phyloP scores from a whole-genome alignment of 2,888 invertebrate genomes.

The Cephus pulcher region DNA sequence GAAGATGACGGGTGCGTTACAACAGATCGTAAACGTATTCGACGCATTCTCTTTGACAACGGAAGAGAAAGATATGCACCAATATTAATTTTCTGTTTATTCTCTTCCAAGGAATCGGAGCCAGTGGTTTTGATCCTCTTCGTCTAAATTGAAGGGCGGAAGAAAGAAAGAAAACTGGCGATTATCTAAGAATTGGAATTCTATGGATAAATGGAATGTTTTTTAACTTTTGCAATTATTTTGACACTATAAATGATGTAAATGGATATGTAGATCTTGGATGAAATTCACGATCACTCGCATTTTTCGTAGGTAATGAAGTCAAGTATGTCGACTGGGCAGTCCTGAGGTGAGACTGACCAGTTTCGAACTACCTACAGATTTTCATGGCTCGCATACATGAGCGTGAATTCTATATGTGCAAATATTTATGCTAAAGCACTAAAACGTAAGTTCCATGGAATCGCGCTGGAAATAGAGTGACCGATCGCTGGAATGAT shows the following conservation, averaged over 20 bases:
- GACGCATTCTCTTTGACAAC: constrained; percentile 10
- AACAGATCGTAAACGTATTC: constrained; percentile 16
- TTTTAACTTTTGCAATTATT: too few species aligned
- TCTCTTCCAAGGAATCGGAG: not conserved
- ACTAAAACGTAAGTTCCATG: not conserved
- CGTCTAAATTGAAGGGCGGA: not conserved
- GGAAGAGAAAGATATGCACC: not conserved
- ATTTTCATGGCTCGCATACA: not conserved
- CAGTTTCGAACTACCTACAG: not conserved
- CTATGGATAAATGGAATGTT: not conserved
- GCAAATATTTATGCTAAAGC: not conserved
- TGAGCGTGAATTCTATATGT: not conserved
- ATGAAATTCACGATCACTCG: not conserved
- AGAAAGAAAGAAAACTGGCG: not conserved
- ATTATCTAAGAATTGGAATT: not conserved
- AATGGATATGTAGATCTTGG: not conserved
- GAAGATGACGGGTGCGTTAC: not conserved
- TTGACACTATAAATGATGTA: not conserved
- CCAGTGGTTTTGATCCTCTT: not conserved
- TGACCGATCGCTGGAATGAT: not conserved
- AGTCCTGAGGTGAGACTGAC: not conserved
- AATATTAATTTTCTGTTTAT: not conserved
- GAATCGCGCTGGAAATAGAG: not conserved
- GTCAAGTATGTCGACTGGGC: not conserved
- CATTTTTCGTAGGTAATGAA: not conserved